Percentiles rank a stretch among this genome's conserved stretches.
Conservation (phyloP, 1,140 invertebrate genomes). For the Hycleus cichorii region DNA sequence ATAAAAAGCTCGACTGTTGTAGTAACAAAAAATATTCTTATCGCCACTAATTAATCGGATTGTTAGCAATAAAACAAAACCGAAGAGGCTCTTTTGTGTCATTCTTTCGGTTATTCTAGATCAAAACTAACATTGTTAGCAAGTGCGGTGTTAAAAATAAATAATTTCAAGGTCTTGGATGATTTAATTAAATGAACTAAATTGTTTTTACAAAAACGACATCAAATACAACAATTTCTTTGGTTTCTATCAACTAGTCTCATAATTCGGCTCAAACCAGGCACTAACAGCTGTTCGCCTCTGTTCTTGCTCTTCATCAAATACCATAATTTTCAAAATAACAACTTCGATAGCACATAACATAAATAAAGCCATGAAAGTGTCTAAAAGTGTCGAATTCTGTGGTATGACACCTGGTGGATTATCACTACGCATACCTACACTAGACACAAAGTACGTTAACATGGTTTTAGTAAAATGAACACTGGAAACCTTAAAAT, state of each 20-base stretch:
- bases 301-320: slow-evolving; percentile 21
- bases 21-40: not conserved
- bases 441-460: slow-evolving; percentile 8
- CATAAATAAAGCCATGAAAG: slow-evolving; percentile 39
- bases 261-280: not conserved
- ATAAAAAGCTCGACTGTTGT: not conserved
- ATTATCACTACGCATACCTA: slow-evolving; percentile 22
- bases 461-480: slow-evolving; percentile 1
- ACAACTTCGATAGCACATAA: slow-evolving; percentile 38
- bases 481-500: not conserved
- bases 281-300: not conserved
- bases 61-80: not conserved
- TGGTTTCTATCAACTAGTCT: no score
- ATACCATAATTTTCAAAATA: slow-evolving; percentile 34
- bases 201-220: not conserved
- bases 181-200: no score
- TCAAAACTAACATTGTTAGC: no score
- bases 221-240: not conserved
- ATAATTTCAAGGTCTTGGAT: no score
- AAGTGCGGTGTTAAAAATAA: no score
- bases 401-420: slow-evolving; percentile 19
- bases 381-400: slow-evolving; percentile 30
- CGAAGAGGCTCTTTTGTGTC: no score
- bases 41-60: not conserved
- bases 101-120: no score